phyloP scores from a whole-genome alignment of 2,888 invertebrate species.

The Drosophila nigritarsus region DNA sequence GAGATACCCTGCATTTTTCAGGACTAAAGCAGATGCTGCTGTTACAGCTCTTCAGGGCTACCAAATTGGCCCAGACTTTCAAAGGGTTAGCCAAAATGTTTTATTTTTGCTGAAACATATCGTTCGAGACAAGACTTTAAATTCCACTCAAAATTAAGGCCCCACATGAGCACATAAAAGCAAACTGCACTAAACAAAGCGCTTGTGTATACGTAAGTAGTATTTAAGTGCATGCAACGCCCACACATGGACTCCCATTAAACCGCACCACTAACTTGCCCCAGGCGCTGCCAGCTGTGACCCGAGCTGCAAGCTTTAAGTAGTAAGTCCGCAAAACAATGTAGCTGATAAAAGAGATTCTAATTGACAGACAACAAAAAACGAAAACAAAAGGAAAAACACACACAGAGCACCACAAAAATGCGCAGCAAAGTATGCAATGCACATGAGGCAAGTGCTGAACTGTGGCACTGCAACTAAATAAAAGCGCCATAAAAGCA shows the following conservation, averaged over 20 bases:
- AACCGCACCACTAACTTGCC: conserved; percentile 31
- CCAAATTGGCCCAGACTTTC: background rate
- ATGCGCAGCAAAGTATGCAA: conserved; percentile 33
- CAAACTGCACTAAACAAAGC: conserved; percentile 36
- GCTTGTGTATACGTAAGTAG: conserved; percentile 23
- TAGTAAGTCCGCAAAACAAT: conserved; percentile 33
- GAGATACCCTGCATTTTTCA: background rate
- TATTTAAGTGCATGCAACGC: conserved; percentile 49
- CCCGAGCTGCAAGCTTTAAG: background rate
- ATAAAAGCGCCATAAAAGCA: conserved; percentile 37
- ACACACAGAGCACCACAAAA: background rate
- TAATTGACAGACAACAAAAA: conserved; percentile 64
- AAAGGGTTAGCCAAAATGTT: background rate
- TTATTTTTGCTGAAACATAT: background rate
- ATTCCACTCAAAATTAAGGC: conserved; percentile 10
- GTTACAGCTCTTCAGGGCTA: background rate
- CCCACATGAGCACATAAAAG: conserved; percentile 25
- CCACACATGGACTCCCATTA: conserved; percentile 42
- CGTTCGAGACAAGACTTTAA: conserved; percentile 2
- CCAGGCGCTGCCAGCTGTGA: conserved; percentile 8
- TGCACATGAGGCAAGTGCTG: conserved; percentile 13
- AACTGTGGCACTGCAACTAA: background rate
- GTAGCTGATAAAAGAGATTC: conserved; percentile 63
- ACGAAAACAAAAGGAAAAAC: conserved; percentile 4
- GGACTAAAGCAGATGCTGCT: background rate